Conservation (phyloP, 1,140 invertebrate species). For the Caenorhabditis inopinata region DNA sequence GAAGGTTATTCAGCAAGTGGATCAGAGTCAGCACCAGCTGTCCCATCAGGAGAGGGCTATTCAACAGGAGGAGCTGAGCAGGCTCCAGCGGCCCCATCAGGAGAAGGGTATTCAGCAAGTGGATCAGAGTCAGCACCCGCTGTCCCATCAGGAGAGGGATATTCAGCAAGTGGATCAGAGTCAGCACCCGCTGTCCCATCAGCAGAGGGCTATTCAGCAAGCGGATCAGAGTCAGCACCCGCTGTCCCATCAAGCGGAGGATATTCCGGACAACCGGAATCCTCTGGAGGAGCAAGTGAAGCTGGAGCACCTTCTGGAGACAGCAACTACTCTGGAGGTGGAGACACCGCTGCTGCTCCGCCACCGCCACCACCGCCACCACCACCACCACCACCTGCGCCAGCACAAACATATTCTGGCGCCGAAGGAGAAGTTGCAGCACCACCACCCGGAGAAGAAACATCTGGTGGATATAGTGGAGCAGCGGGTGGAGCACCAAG, state of each 20-base stretch:
- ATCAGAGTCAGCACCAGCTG: neutral
- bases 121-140: neutral
- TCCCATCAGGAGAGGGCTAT: neutral
- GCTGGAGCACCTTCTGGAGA: slow-evolving; percentile 3
- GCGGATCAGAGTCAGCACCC: neutral
- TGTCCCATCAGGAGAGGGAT: neutral
- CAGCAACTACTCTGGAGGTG: neutral
- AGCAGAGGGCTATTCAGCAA: neutral
- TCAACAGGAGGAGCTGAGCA: neutral
- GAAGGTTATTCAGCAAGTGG: neutral
- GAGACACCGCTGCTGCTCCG: neutral
- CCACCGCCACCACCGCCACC: no score
- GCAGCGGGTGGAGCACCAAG: slow-evolving; percentile 13
- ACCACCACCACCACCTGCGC: neutral
- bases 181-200: neutral
- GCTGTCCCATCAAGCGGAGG: slow-evolving; percentile 2
- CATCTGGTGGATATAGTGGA: slow-evolving; percentile 23
- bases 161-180: neutral
- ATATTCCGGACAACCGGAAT: no score
- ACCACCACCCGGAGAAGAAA: neutral
- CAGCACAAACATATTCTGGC: neutral
- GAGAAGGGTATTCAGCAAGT: neutral
- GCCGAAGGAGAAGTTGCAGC: neutral
- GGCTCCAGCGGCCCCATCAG: neutral
- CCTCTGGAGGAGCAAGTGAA: neutral